Evolutionary conservation across 2,888 invertebrate genomes (phyloP), one percentile per base, ranked within the genome.

Genomic region (Listrodromus nycthemerus): DNA sequence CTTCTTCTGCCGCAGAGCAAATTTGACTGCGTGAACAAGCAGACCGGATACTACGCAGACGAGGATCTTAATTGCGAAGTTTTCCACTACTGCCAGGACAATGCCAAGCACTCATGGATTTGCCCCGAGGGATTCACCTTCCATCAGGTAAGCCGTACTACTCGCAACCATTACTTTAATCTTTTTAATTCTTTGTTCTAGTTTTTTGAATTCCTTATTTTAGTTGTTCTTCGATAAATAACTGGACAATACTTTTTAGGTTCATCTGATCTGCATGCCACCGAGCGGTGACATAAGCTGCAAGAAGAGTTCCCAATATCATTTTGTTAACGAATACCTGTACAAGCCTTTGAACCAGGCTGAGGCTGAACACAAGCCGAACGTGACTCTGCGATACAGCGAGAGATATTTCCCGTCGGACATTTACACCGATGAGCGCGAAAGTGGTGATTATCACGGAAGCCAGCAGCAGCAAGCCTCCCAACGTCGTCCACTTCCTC

Each of bases 71-170:
- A 96, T 89, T 98, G 98, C 91, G 98, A 98, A 94, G 97, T 98
- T 52, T 98, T 98, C 95, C 98, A 98, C 92, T 98, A 98, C 93
- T 98, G 98, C 92, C 97, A 98, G 92, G 98, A 97, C 88, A 97
- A 96, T 89, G 97, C 97, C 52, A 96, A 96, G 90, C 98, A 98
- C 93, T 98, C 98, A 1, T 98, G 98, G 98, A 96, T 98, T 89
- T 98, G 98, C 90, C 98, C 98, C 0, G 97, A 98, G 89, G 98
- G 98, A 77, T 98, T 98, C 92, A 96, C 96, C 69, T 97, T 97
- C 95, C 97, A 97, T 90, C 97, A 97, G 95, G 97, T 97, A 93
- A 52, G 19, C 6, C 30, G 16, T 16, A 16, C 30, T 27, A 5
- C 55, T 3, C 10, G 13, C 13, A 41, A 41, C 16, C 41, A 16